Evolutionary conservation across 2,888 invertebrate genomes (phyloP).

Genomic region (Sialis fuliginosa): DNA sequence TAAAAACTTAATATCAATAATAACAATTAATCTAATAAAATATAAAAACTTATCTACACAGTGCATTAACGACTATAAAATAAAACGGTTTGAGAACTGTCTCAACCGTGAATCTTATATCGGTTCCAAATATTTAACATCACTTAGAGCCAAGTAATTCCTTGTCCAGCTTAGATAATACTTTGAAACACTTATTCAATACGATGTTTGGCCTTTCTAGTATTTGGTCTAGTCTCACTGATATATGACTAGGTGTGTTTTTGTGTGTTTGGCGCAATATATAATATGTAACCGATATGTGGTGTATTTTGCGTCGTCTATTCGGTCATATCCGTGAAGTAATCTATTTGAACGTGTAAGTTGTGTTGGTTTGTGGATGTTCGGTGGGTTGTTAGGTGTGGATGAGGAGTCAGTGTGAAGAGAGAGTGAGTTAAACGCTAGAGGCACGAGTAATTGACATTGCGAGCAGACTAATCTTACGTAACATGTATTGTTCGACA

Average conservation of each 20-base stretch:
- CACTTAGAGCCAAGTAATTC: too few relatives aligned
- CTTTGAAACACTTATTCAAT: neutral
- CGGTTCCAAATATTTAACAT: too few relatives aligned
- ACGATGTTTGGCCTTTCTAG: constrained; percentile 1
- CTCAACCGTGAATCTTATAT: too few relatives aligned
- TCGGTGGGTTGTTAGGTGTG: neutral
- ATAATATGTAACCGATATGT: neutral
- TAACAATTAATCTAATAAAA: too few relatives aligned
- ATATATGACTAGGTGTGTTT: constrained; percentile 2
- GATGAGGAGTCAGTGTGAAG: neutral
- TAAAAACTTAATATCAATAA: too few relatives aligned
- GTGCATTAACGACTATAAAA: too few relatives aligned
- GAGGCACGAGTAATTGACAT: constrained; percentile 43
- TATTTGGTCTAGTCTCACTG: constrained; percentile 4
- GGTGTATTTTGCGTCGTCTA: neutral
- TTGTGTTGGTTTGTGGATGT: constrained; percentile 11
- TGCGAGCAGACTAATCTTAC: constrained; percentile 5
- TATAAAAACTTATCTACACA: too few relatives aligned
- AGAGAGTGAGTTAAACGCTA: constrained; percentile 15
- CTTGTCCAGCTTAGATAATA: neutral
- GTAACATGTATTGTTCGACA: constrained; percentile 4
- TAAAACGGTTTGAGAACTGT: too few relatives aligned
- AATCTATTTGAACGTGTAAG: constrained; percentile 27
- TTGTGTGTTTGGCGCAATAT: neutral
- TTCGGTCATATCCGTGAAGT: neutral